phyloP scores from a whole-genome alignment of 2,797 vertebrate species.

The Gobio occitaniae region DNA sequence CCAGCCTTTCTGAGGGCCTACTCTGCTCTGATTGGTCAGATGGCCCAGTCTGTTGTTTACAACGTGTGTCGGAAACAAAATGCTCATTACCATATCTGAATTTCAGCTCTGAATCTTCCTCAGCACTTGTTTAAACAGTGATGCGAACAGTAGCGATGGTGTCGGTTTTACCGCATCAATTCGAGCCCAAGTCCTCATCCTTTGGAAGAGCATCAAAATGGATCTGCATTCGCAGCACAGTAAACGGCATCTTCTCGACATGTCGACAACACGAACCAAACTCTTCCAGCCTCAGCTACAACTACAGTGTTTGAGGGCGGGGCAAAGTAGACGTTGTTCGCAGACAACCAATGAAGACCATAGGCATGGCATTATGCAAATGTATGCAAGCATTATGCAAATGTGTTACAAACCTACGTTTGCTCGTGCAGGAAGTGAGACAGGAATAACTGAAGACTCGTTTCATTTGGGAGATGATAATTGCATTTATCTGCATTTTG shows the following conservation, averaged over 20 bases:
- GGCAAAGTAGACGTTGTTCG: not conserved
- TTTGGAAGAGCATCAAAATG: not conserved
- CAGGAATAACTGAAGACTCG: not conserved
- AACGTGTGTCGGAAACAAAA: not conserved
- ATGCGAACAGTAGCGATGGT: not conserved
- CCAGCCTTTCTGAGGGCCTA: not conserved
- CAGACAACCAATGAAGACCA: not conserved
- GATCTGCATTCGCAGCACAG: not conserved
- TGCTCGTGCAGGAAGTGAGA: not conserved
- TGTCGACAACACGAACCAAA: not conserved
- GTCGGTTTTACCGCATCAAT: not conserved
- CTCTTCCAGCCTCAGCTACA: not conserved
- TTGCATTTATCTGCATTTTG: not conserved
- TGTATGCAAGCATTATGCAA: not conserved
- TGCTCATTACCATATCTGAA: conserved; percentile 1
- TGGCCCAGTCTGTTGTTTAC: not conserved
- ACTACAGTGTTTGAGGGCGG: conserved; percentile 1
- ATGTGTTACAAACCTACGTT: not conserved
- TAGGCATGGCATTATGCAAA: not conserved
- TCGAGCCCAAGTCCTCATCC: not conserved
- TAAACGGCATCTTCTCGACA: not conserved
- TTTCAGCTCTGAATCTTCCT: not conserved
- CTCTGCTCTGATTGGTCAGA: not conserved
- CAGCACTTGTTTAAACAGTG: not conserved
- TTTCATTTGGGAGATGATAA: not conserved